Percentiles rank a stretch among this genome's conserved stretches.
phyloP scores from a whole-genome alignment of 1,140 invertebrate genomes.

The Pachypeltis micranthus region DNA sequence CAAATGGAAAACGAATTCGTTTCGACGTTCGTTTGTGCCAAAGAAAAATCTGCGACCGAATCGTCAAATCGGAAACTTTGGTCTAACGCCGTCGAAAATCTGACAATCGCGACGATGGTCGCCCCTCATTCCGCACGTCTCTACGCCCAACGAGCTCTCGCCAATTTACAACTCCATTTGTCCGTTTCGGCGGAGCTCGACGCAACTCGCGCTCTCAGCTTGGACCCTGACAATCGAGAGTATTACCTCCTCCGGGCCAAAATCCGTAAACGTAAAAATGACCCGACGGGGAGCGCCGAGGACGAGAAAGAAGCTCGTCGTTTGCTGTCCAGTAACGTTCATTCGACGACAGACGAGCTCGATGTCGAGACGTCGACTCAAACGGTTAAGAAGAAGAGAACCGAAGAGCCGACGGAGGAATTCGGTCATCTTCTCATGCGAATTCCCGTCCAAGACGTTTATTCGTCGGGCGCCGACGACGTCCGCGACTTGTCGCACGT shows the following conservation, averaged over 20 bases:
- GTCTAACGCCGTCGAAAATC: background rate
- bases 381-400: no score
- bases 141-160: background rate
- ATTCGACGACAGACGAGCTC: no score
- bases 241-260: background rate
- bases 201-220: background rate
- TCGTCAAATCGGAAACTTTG: background rate
- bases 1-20: background rate
- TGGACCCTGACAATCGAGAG: background rate
- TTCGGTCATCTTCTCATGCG: no score
- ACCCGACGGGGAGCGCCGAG: no score
- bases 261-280: no score
- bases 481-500: background rate
- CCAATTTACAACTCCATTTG: background rate
- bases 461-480: background rate
- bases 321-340: no score
- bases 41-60: background rate
- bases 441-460: background rate
- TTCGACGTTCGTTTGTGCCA: background rate
- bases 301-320: no score
- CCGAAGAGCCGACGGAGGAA: no score
- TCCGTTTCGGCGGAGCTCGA: background rate
- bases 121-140: background rate
- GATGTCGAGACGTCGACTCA: no score
- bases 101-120: background rate